Conservation (phyloP, 1,140 invertebrate genomes). For the Bombus superbus region DNA sequence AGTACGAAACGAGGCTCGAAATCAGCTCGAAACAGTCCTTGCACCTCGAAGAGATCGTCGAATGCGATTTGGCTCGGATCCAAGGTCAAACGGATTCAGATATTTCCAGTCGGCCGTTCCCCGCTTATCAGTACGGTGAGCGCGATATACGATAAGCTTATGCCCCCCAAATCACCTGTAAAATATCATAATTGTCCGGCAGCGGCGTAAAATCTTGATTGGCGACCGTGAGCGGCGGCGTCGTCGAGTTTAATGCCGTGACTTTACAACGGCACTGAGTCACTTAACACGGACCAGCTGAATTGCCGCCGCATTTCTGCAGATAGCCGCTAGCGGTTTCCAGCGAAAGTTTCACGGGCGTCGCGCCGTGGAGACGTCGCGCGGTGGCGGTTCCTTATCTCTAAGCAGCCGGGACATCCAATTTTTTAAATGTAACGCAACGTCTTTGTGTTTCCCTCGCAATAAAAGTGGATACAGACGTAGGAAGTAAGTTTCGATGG, state of each 20-base stretch:
- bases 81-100: constrained; percentile 62
- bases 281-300: constrained; percentile 42
- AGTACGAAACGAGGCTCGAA: constrained; percentile 14
- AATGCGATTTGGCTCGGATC: constrained; percentile 50
- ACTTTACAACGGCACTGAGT: constrained; percentile 58
- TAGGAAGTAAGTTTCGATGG: neutral
- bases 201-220: constrained; percentile 61
- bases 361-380: constrained; percentile 4
- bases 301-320: constrained; percentile 45
- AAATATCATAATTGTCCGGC: constrained; percentile 54
- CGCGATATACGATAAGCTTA: constrained; percentile 59
- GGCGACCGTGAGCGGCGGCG: constrained; percentile 38
- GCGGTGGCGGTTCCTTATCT: constrained; percentile 40
- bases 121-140: constrained; percentile 52
- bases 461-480: too few relatives aligned
- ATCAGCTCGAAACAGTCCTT: constrained; percentile 15
- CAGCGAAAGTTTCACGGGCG: constrained; percentile 1
- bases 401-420: constrained; percentile 28
- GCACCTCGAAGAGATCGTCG: constrained; percentile 42
- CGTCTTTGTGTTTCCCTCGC: neutral
- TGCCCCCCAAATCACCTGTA: constrained; percentile 38
- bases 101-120: constrained; percentile 57
- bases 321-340: constrained; percentile 45
- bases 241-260: constrained; percentile 59
- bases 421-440: constrained; percentile 22